A percentile compares a stretch with the other conserved stretches of the same genome.
phyloP scores from a whole-genome alignment of 2,113 vertebrate genomes.

The Natator depressus region DNA sequence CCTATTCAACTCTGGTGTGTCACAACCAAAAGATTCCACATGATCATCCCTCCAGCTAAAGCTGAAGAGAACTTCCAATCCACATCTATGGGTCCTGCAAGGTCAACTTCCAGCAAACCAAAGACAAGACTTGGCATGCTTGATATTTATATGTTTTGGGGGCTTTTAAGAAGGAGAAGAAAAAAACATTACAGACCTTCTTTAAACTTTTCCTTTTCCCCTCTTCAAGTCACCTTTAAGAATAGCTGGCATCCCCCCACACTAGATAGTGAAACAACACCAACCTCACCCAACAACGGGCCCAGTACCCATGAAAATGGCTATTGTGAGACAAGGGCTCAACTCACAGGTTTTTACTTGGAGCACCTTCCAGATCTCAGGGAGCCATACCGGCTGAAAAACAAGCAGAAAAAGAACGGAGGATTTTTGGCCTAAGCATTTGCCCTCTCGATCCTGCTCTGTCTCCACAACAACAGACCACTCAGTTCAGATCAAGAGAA shows the following conservation, averaged over 20 bases:
- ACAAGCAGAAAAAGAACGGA: slow-evolving; percentile 51
- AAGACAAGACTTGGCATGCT: not conserved
- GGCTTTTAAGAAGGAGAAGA: not conserved
- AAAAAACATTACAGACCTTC: not conserved
- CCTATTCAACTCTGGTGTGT: not conserved
- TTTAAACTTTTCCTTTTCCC: not conserved
- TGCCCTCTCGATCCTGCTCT: slow-evolving; percentile 56
- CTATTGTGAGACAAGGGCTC: slow-evolving; percentile 38
- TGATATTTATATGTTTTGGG: not conserved
- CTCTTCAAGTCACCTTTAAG: not conserved
- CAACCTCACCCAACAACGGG: not conserved
- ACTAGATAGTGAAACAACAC: not conserved
- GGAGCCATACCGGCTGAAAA: slow-evolving; percentile 69
- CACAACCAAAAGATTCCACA: not conserved
- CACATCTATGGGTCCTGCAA: not conserved
- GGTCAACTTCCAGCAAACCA: not conserved
- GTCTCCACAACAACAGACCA: slow-evolving; percentile 64
- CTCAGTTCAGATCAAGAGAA: slow-evolving; percentile 48
- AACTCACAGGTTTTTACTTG: slow-evolving; percentile 68
- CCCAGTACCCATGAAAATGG: not conserved
- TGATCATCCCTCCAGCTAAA: not conserved
- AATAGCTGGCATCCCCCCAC: not conserved
- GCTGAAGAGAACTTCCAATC: not conserved
- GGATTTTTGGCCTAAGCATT: slow-evolving; percentile 27
- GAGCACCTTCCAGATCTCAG: slow-evolving; percentile 58